Percentiles rank a stretch among this genome's conserved stretches.
phyloP scores from a whole-genome alignment of 1,140 invertebrate species.

The Orussus abietinus region DNA sequence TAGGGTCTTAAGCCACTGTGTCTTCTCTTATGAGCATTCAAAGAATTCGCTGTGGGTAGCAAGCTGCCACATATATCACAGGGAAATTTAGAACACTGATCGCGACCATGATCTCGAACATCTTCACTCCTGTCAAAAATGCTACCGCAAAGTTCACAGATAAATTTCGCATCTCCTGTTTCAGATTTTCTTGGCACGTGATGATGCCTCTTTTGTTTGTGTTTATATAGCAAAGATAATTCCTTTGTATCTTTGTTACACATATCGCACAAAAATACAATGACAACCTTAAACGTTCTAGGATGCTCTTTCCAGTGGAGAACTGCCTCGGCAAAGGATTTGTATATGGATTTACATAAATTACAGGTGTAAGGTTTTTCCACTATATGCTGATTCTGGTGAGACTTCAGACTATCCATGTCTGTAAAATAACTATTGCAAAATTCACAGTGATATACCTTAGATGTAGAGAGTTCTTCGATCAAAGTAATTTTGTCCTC shows the following conservation, averaged over 20 bases:
- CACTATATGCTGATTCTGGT: conserved; percentile 51
- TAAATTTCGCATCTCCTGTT: conserved; percentile 32
- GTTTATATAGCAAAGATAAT: conserved; percentile 36
- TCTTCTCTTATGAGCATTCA: conserved; percentile 43
- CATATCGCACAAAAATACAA: conserved; percentile 28
- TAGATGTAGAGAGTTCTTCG: conserved; percentile 24
- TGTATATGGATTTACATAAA: conserved; percentile 50
- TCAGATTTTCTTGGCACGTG: conserved; percentile 31
- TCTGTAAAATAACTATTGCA: conserved; percentile 56
- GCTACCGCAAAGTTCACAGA: conserved; percentile 50
- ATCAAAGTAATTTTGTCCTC: conserved; percentile 25
- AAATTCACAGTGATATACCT: conserved; percentile 58
- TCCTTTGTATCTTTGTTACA: conserved; percentile 33
- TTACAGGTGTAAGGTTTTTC: conserved; percentile 57
- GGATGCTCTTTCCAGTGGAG: conserved; percentile 56
- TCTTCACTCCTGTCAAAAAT: conserved; percentile 38
- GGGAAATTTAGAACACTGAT: conserved; percentile 27
- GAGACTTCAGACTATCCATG: conserved; percentile 45
- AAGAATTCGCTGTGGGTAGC: conserved; percentile 41
- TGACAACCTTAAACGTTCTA: conserved; percentile 26
- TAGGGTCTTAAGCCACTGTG: conserved; percentile 55
- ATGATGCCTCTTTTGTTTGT: conserved; percentile 40
- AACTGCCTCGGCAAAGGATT: conserved; percentile 50
- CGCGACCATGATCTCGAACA: conserved; percentile 48
- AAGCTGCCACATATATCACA: conserved; percentile 29